Conservation (phyloP, 2,888 invertebrate species). For the Microplitis manilae region DNA sequence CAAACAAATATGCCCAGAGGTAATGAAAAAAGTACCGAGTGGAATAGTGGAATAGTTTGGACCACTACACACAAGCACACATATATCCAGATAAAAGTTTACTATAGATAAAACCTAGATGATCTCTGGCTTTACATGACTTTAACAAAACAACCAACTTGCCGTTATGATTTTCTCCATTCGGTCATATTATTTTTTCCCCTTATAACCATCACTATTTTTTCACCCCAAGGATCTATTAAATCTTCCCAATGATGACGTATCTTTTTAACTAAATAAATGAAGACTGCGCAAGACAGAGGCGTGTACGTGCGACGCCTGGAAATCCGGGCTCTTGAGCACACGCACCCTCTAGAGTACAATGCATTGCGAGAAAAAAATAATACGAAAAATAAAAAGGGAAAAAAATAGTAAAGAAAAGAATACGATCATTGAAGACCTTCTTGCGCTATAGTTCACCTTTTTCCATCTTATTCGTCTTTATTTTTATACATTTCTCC, state of each 20-base stretch:
- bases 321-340: slow-evolving; percentile 47
- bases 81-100: too few species aligned
- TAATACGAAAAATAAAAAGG: neutral
- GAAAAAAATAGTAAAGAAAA: slow-evolving; percentile 20
- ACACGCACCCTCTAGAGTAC: slow-evolving; percentile 38
- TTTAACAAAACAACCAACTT: too few species aligned
- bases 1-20: slow-evolving; percentile 15
- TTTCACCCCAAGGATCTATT: slow-evolving; percentile 51
- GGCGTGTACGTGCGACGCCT: slow-evolving; percentile 51
- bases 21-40: too few species aligned
- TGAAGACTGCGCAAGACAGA: slow-evolving; percentile 48
- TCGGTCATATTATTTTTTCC: neutral
- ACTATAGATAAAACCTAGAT: too few species aligned
- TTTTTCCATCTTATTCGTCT: slow-evolving; percentile 27
- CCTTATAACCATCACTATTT: slow-evolving; percentile 17
- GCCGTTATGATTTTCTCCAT: neutral
- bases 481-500: slow-evolving; percentile 4
- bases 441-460: neutral
- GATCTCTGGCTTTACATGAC: too few species aligned
- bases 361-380: slow-evolving; percentile 32
- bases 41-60: too few species aligned
- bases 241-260: slow-evolving; percentile 43
- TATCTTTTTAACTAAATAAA: slow-evolving; percentile 58
- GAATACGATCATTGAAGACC: slow-evolving; percentile 19
- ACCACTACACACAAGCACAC: neutral